Base-by-base conservation (phyloP, 1,140 invertebrate genomes). In the Papilio machaon region DNA sequence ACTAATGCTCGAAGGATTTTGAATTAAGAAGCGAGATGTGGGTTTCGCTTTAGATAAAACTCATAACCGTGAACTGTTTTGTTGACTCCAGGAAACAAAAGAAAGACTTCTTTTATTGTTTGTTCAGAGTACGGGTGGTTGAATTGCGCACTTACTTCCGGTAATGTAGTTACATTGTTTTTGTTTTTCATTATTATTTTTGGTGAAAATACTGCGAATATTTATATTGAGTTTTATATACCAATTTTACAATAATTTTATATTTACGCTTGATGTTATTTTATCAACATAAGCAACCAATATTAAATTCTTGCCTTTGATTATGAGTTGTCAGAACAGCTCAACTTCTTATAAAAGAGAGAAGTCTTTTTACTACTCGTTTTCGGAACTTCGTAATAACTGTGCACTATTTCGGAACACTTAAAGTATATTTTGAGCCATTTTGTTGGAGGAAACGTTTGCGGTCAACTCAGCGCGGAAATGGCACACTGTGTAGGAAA, bases 71-170 rank as follows among this genome's bases (percentile, higher is more conserved):
- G 76, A 78, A 78, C 76, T 79, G 54, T 79, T 58, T 79, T 58
- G 77, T 79, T 79, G 77, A 64, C 77, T 79, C 60, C 77, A 79
- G 54, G 58, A 79, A 79, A 79, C 77, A 79, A 79, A 79, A 79
- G 77, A 67, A 64, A 67, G 75, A 78, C 43, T 79, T 67, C 77
- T 38, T 67, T 79, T 79, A 79, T 79, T 79, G 77, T 79, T 79
- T 67, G 77, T 79, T 79, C 77, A 46, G 35, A 43, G 10, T 79
- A 67, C 77, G 77, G 77, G 58, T 79, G 77, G 77, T 67, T 79
- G 77, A 79, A 79, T 79, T 79, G 77, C 58, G 77, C 77, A 79
- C 60, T 79, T 79, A 79, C 77, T 79, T 79, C 77, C 77, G 60
- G 77, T 67, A 67, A 67, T 46, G 58, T 79, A 79, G 54, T 58